Base-by-base conservation (phyloP, 2,113 vertebrate genomes). In the Syngnathoides biaculeatus region DNA sequence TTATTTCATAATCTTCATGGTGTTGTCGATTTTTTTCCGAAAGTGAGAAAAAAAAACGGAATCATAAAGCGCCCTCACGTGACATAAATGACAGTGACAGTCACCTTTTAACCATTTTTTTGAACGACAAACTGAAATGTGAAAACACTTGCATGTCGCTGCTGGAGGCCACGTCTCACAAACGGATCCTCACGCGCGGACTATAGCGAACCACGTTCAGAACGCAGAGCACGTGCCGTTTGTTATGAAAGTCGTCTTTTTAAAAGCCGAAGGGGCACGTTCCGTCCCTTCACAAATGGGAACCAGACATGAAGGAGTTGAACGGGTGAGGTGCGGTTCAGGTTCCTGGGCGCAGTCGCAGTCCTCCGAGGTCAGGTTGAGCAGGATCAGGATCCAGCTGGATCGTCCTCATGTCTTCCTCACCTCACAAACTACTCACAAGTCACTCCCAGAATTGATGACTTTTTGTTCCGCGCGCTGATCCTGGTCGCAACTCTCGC, bases 371-470 rank as follows among this genome's bases (percentile, higher is more conserved):
- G 91, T 96, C 64, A 92, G 89, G 78, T 97, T 97, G 74, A 97
- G 95, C 89, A 95, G 95, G 65, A 96, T 92, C 59, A 97, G 93
- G 14, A 95, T n/a, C n/a, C n/a, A n/a, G n/a, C n/a, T n/a, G n/a
- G n/a, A n/a, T n/a, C 48, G 26, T 56, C 42, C 80, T 79, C 84
- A 70, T 47, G 24, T n/a, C 67, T 81, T 84, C 86, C 74, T 91
- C 86, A 93, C 92, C 1, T 52, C 20, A 19, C 48, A n/a, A n/a
- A n/a, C 19, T 4, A 50, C 19, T 8, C 20, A 9, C 19, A 20
- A 50, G n/a, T 9, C 48, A 8, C 6, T 22, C 20, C 48, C 2
- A 20, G n/a, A n/a, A n/a, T n/a, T n/a, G n/a, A n/a, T n/a, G n/a
- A n/a, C 20, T 50, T 35, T 8, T 50, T 20, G 48, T 50, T 50